Base-by-base conservation (phyloP, 2,888 invertebrate species). In the Eudasyphora cyanicolor region DNA sequence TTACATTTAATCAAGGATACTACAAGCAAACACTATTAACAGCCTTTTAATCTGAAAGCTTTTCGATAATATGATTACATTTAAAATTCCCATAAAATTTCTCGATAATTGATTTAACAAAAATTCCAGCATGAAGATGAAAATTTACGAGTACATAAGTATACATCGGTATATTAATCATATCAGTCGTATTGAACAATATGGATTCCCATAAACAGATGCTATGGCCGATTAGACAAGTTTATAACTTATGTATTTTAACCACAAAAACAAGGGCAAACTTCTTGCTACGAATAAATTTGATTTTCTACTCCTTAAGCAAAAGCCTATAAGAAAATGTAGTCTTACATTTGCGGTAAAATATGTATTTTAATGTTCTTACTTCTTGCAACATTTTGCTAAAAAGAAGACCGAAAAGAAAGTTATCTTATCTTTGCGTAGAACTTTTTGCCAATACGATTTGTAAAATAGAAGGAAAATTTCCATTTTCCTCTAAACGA, bases 381-480 rank as follows among this genome's bases (percentile, higher is more conserved):
- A n/a, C n/a, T n/a, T n/a, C 27, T 57, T 4, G 24, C 2, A 57
- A 12, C 12, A 2, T 45, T 57, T 24, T 7, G 1, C 27, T 7
- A 14, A 57, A 54, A 21, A n/a, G 10, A 19, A 54, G 51, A 54
- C 2, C n/a, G n/a, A 45, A 14, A 60, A 60, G 3, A 29, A n/a
- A 14, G 17, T 60, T 60, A 60, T 60, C 32, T 60, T 60, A 60
- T 60, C 60, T 5, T 49, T 45, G 45, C n/a, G 10, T 8, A 45
- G n/a, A 60, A 60, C 60, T 29, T n/a, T n/a, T 29, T 17, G 8
- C 60, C 60, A 60, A 60, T 32, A 60, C 60, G 29, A 29, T 19
- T 60, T 24, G 24, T 17, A 32, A 64, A 64, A 38, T 24, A 42
- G 51, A 10, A n/a, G n/a, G n/a, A n/a, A 42, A 38, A 42, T 24